A percentile compares a stretch with the other conserved stretches of the same genome.
phyloP scores from a whole-genome alignment of 2,888 invertebrate species.

The Lithophane semibrunnea region DNA sequence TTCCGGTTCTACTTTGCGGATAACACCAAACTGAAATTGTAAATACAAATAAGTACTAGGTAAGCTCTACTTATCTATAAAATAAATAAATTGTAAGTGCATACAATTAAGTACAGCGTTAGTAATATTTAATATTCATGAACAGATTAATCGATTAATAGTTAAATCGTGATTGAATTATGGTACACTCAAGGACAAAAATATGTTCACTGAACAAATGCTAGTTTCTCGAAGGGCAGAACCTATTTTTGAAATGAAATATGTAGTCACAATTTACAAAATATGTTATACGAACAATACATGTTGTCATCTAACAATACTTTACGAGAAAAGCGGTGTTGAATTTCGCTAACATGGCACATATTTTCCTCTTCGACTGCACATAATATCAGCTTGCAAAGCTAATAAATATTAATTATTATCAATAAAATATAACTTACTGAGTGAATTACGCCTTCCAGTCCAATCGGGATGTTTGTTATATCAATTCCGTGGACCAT shows the following conservation, averaged over 20 bases:
- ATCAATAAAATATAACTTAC: constrained; percentile 66
- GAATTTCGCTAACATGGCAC: background rate
- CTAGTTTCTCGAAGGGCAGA: background rate
- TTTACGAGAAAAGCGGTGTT: background rate
- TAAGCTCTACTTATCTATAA: background rate
- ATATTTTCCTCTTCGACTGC: background rate
- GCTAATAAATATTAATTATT: background rate
- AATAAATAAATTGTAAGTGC: constrained; percentile 13
- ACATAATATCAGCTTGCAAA: background rate
- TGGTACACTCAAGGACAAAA: constrained; percentile 5
- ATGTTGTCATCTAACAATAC: background rate
- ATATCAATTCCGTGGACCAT: constrained; percentile 78
- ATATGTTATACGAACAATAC: background rate
- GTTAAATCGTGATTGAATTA: constrained; percentile 18
- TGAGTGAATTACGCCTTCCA: constrained; percentile 70
- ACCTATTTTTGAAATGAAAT: background rate
- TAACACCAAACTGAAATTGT: constrained; percentile 13
- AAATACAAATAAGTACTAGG: background rate
- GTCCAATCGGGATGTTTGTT: constrained; percentile 72
- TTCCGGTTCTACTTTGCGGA: background rate
- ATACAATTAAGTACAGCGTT: constrained; percentile 1
- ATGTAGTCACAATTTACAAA: background rate
- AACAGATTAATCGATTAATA: background rate
- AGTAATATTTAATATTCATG: constrained; percentile 6
- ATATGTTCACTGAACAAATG: background rate